phyloP scores from a whole-genome alignment of 2,797 vertebrate species.

The Knipowitschia caucasica region DNA sequence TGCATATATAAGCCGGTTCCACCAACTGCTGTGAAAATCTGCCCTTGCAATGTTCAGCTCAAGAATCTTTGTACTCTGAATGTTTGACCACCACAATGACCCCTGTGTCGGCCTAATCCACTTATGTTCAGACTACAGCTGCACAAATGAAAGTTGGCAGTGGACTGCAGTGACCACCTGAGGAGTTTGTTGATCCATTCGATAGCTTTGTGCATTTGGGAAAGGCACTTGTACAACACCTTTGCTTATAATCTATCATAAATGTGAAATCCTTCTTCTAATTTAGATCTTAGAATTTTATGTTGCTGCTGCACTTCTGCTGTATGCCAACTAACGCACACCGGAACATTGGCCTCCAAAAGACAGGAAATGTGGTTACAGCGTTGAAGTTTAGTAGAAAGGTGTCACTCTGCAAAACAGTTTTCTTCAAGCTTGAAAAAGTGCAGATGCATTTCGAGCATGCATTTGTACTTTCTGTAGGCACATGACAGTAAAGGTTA shows the following conservation, averaged over 20 bases:
- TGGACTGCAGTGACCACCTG: not conserved
- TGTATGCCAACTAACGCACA: slow-evolving; percentile 31
- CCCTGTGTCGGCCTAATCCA: slow-evolving; percentile 45
- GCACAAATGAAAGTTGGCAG: slow-evolving; percentile 14
- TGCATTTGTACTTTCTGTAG: not conserved
- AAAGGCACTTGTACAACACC: not conserved
- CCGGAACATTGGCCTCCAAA: slow-evolving; percentile 14
- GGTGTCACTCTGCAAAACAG: slow-evolving; percentile 36
- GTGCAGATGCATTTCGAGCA: not conserved
- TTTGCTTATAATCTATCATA: too few relatives aligned
- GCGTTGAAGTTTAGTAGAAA: slow-evolving; percentile 16
- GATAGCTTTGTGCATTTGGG: not conserved
- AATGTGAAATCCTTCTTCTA: too few relatives aligned
- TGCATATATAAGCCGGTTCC: not conserved
- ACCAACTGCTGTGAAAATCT: slow-evolving; percentile 4
- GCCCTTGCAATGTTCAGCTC: not conserved
- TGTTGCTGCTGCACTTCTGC: slow-evolving; percentile 14
- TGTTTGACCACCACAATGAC: slow-evolving; percentile 38
- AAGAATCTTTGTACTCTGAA: not conserved
- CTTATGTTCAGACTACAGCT: slow-evolving; percentile 14
- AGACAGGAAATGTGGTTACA: slow-evolving; percentile 63
- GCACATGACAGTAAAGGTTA: not conserved
- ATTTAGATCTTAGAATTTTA: not conserved
- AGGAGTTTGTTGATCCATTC: not conserved
- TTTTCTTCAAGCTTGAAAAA: not conserved